Evolutionary conservation across 2,888 invertebrate genomes (phyloP).

Genomic region (Zhuqinia jingwanae): DNA sequence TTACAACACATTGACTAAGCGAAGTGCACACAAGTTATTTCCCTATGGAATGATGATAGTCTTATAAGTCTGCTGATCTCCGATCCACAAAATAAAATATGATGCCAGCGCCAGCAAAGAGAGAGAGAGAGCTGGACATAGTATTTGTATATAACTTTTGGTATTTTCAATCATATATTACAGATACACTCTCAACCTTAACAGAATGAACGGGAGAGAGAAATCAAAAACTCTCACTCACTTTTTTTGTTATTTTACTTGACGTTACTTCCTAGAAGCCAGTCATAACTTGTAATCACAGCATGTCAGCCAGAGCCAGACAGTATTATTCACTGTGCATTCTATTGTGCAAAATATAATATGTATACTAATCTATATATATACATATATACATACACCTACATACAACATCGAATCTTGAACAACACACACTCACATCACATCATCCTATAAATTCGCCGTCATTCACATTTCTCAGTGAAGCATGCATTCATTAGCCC

Average conservation of each 20-base stretch:
- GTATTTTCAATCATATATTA: slow-evolving; percentile 53
- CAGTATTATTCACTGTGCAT: neutral
- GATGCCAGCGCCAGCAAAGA: too few relatives aligned
- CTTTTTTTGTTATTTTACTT: slow-evolving; percentile 42
- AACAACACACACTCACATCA: too few relatives aligned
- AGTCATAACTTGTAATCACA: slow-evolving; percentile 70
- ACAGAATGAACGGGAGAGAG: neutral
- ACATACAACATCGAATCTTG: too few relatives aligned
- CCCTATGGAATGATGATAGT: too few relatives aligned
- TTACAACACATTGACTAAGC: too few relatives aligned
- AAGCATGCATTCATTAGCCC: slow-evolving; percentile 67
- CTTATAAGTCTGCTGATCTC: too few relatives aligned
- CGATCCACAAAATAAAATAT: too few relatives aligned
- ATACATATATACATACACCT: too few relatives aligned
- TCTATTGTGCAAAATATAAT: slow-evolving; percentile 26
- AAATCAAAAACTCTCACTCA: slow-evolving; percentile 49
- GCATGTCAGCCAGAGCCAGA: slow-evolving; percentile 61
- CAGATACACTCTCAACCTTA: neutral
- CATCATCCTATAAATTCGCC: slow-evolving; percentile 43
- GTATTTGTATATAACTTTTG: slow-evolving; percentile 60
- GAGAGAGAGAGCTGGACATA: too few relatives aligned
- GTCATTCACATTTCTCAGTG: slow-evolving; percentile 73
- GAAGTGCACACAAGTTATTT: slow-evolving; percentile 42
- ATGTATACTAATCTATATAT: too few relatives aligned
- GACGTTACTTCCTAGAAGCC: slow-evolving; percentile 42